Evolutionary conservation across 2,113 vertebrate species (phyloP).

Genomic region (Poeciliopsis prolifica): DNA sequence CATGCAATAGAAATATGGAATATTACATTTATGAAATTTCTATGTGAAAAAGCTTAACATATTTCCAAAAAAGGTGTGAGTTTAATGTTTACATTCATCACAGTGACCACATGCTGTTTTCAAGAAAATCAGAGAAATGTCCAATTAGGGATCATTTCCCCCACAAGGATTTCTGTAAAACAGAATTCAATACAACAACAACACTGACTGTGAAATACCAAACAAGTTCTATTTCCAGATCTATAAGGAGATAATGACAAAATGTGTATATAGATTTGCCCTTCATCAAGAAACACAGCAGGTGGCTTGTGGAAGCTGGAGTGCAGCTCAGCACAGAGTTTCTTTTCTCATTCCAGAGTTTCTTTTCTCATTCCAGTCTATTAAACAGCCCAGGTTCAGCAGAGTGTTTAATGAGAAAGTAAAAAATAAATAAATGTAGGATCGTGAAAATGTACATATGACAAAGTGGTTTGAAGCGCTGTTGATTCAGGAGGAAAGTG

Average conservation of each 20-base stretch:
- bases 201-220: not conserved
- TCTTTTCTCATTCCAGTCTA: not conserved
- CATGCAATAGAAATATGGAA: too few species aligned
- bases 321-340: not conserved
- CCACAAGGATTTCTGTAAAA: slow-evolving; percentile 7
- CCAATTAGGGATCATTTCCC: not conserved
- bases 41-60: not conserved
- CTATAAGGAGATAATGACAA: slow-evolving; percentile 32
- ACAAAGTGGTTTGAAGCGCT: too few species aligned
- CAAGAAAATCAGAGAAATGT: not conserved
- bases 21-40: too few species aligned
- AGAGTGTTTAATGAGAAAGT: too few species aligned
- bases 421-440: too few species aligned
- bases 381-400: not conserved
- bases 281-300: slow-evolving; percentile 22
- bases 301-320: slow-evolving; percentile 4
- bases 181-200: not conserved
- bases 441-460: too few species aligned
- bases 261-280: slow-evolving; percentile 33
- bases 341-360: not conserved
- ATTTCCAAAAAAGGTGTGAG: not conserved
- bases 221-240: slow-evolving; percentile 25
- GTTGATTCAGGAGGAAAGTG: too few species aligned
- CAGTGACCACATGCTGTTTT: not conserved
- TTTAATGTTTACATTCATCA: not conserved